Base-by-base conservation (phyloP, 2,888 invertebrate genomes). In the Papilio gigon region DNA sequence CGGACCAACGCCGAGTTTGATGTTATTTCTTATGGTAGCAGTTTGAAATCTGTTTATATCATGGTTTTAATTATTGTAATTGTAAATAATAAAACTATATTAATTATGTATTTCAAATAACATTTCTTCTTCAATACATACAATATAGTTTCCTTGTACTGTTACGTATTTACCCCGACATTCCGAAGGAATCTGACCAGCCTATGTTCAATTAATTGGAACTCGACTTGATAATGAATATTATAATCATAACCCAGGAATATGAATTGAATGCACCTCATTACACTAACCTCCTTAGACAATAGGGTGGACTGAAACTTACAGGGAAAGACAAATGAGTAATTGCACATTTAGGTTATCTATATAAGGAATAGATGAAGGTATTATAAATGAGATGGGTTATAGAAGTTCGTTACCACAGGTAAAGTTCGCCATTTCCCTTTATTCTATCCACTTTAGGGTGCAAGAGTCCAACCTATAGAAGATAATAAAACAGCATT, bases 11-110 rank as follows among this genome's bases (percentile, higher is more conserved):
- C 83, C 87, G 83, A 82, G 86, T 90, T 87, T 84, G 84, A 87
- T 85, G 83, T 88, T 87, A 84, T 86, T 86, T 85, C 82, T 86
- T 83, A 84, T 83, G 82, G 82, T 85, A 86, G 82, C 86, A 83
- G 83, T 88, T 88, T 84, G 81, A 87, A 86, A 88, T 88, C 82
- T 89, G 88, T 89, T 89, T 83, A 89, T 87, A 90, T 85, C 78
- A 83, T 84, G 80, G 80, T 89, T 88, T 86, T 86, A 81, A 84
- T 83, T 83, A 86, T 82, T 84, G 81, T 84, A 81, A 86, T 83
- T 91, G 91, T 92, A 92, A 90, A 92, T 91, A 92, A 91, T 88
- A 88, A 87, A 90, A 87, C 85, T 86, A 87, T 87, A 87, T 84
- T 85, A 85, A 89, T 86, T 85, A 86, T 79, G 78, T 83, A 81